These are phyloP conservation scores for Peromyscus nudipes DNA, from an alignment of 2,797 vertebrate genomes.

Conservation along the genomic window DNA sequence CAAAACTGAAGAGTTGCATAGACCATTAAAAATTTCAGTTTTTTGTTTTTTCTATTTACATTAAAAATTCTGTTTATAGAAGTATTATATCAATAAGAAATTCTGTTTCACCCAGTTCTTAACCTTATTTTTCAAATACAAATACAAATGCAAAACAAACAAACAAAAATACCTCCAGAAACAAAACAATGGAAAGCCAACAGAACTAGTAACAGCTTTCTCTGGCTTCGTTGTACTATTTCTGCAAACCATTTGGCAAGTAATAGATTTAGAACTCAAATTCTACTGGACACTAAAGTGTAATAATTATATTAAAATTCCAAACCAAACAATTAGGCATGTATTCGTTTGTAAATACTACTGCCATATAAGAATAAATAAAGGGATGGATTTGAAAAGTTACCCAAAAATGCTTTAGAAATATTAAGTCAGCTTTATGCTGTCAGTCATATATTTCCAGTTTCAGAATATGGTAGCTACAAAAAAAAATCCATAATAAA, in stretches of 20 bases:
- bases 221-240: slow-evolving; percentile 75
- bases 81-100: slow-evolving; percentile 79
- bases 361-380: slow-evolving; percentile 86
- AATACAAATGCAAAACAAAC: slow-evolving; percentile 56
- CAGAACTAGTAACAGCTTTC: slow-evolving; percentile 59
- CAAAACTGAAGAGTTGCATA: slow-evolving; percentile 84
- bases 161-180: background rate
- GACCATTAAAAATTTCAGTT: slow-evolving; percentile 81
- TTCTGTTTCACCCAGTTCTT: slow-evolving; percentile 78
- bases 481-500: slow-evolving; percentile 86
- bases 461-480: slow-evolving; percentile 87
- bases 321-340: slow-evolving; percentile 70
- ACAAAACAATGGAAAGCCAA: slow-evolving; percentile 59
- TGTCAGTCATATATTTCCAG: slow-evolving; percentile 88
- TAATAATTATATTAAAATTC: slow-evolving; percentile 84
- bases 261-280: slow-evolving; percentile 58
- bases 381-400: slow-evolving; percentile 87
- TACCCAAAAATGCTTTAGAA: slow-evolving; percentile 87
- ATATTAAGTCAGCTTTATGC: slow-evolving; percentile 88
- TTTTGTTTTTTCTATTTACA: slow-evolving; percentile 80
- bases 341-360: slow-evolving; percentile 86
- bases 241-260: slow-evolving; percentile 75
- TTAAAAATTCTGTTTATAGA: slow-evolving; percentile 83
- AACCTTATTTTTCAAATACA: slow-evolving; percentile 79
- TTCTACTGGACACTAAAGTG: slow-evolving; percentile 81